A percentile compares a stretch with the other conserved stretches of the same genome.
Conservation (phyloP, 23 tunicate genomes). For the Halocynthia roretzi region DNA sequence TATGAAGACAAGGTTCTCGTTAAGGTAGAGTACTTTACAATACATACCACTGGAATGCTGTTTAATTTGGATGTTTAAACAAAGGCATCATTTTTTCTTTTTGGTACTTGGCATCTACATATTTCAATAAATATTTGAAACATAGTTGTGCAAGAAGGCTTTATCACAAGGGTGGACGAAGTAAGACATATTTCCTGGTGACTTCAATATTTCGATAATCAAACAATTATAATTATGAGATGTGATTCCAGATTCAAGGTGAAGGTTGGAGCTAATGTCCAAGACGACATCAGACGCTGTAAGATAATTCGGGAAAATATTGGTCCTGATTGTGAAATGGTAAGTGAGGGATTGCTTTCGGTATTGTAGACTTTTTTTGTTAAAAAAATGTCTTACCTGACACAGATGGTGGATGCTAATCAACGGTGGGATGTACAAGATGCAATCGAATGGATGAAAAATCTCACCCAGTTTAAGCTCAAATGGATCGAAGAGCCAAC, state of each 20-base stretch:
- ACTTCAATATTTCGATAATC: background rate
- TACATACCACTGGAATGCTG: background rate
- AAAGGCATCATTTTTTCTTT: background rate
- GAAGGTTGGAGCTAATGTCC: conserved; percentile 85
- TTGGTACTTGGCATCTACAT: background rate
- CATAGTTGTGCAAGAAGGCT: conserved; percentile 74
- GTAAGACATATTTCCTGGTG: conserved; percentile 25
- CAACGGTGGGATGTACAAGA: conserved; percentile 96
- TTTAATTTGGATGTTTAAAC: background rate
- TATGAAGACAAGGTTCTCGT: conserved; percentile 69
- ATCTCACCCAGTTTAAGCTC: conserved; percentile 73
- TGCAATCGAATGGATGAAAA: conserved; percentile 95
- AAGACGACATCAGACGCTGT: conserved; percentile 83
- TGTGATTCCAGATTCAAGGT: conserved; percentile 58
- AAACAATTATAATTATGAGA: background rate
- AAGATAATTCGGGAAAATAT: conserved; percentile 79
- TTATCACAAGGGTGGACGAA: conserved; percentile 86
- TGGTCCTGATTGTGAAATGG: conserved; percentile 78
- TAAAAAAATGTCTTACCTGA: background rate
- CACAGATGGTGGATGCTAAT: conserved; percentile 99
- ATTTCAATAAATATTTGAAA: background rate
- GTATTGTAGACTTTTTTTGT: background rate
- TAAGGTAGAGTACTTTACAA: conserved; percentile 27
- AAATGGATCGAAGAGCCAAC: conserved; percentile 99
- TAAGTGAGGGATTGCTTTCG: conserved; percentile 6